Conservation (phyloP, 2,888 invertebrate species). For the Eurytoma californica region DNA sequence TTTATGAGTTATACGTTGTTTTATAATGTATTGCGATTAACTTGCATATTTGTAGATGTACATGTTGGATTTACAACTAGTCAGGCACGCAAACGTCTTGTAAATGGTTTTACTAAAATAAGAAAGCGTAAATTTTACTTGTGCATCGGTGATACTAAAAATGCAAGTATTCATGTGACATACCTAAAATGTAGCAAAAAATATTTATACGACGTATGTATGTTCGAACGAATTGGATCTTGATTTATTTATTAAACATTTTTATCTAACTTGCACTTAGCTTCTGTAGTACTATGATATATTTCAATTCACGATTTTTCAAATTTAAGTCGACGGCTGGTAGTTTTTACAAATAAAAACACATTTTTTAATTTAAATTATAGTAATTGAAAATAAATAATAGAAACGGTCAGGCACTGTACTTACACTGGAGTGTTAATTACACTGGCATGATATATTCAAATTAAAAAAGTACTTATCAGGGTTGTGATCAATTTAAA, state of each 20-base stretch:
- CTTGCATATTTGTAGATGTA: constrained; percentile 11
- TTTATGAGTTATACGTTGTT: constrained; percentile 20
- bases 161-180: neutral
- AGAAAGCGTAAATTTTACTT: neutral
- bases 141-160: constrained; percentile 30
- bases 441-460: too few relatives aligned
- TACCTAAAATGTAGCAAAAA: constrained; percentile 4
- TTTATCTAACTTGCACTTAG: neutral
- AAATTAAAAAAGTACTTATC: too few relatives aligned
- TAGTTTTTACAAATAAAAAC: too few relatives aligned
- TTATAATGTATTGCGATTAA: neutral
- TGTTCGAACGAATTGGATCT: too few relatives aligned
- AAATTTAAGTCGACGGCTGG: too few relatives aligned
- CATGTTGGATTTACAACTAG: constrained; percentile 19
- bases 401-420: too few relatives aligned
- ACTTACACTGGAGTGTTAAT: too few relatives aligned
- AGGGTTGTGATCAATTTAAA: too few relatives aligned
- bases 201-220: too few relatives aligned
- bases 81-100: constrained; percentile 39
- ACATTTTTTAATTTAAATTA: too few relatives aligned
- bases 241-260: too few relatives aligned
- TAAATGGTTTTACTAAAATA: constrained; percentile 27
- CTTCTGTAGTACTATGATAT: constrained; percentile 4
- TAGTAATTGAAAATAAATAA: too few relatives aligned
- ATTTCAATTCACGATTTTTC: neutral